Evolutionary conservation across 2,113 vertebrate genomes (phyloP), one percentile per base, ranked within the genome.

Genomic region (Gymnarchus niloticus): DNA sequence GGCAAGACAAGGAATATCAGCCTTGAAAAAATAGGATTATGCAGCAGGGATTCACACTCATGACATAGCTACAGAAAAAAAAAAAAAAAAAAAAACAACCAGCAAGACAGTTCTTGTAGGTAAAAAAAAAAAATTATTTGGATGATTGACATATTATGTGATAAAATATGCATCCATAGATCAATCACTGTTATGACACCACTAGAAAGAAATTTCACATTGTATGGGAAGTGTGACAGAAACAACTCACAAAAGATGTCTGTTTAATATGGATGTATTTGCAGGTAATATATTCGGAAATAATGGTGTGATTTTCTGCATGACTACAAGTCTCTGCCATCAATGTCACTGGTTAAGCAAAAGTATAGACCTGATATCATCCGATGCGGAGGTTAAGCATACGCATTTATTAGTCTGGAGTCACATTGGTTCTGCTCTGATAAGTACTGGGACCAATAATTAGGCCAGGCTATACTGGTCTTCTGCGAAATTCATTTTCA

Each of bases 331-430:
- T 87, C 84, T 56, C 83, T 56, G 86, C 33, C 41, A 28, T 56
- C 49, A 37, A 73, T 61, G 80, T 85, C 81, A 61, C 83, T 69
- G 73, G 76, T 87, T 85, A 87, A 87, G 49, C 52, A 61, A 86
- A 52, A 83, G 76, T 78, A 37, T 81, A 83, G 49, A 52, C 85
- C 84, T 90, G 83, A 85, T 91, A 81, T 44, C 56, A 82, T 87
- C 76, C 85, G 87, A 90, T 88, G 21, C 12, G 14, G 69, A 87
- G 89, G 87, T 89, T 90, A 90, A 91, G 87, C 87, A 85, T 78
- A 86, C 85, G 89, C 90, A 88, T 90, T 88, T 89, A 86, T 89
- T 88, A 87, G 89, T 56, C 87, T 88, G 87, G 84, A 84, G 65
- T 80, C 86, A 7, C 84, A 56, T 61, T 84, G 80, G 88, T 87